Evolutionary conservation across 2,888 invertebrate genomes (phyloP), one percentile per base, ranked within the genome.

Genomic region (Pterostichus madidus): DNA sequence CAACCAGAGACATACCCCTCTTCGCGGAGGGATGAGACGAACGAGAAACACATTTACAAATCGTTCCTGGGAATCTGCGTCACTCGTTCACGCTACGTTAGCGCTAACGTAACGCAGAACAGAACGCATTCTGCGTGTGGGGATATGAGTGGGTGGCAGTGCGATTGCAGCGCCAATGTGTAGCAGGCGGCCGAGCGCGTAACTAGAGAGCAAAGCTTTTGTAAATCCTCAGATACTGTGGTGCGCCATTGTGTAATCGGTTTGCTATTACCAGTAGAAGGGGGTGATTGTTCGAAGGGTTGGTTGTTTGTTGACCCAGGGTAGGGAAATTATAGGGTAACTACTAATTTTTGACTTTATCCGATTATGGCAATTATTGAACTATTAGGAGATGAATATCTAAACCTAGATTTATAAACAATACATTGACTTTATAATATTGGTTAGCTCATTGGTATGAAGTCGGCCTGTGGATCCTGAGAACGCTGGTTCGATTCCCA

Each of bases 201-300:
- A 68, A 68, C 68, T 68, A 35, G 31, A 10, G 10, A 10, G 3
- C 15, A 39, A 68, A 68, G 68, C 68, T 44, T 39, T 15, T 68
- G 44, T 68, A 68, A 68, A 68, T 68, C 68, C 68, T 44, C 3
- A 13, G 68, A 68, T 68, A 39, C 24, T 11, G 13, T n/a, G 59
- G 59, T 59, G 0, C n/a, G 68, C 68, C 68, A 68, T 68, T 68
- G 68, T 68, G 68, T 68, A 68, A 39, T n/a, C 68, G 15, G n/a
- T 68, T 35, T 68, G 68, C 15, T 68, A 68, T 68, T 39, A 68
- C 39, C 17, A 15, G 39, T 59, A 11, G 24, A n/a, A 24, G 24
- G 24, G 24, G 53, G 53, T 8, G 53, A 53, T 15, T 53, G 53
- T 15, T 15, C 0, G 13, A 39, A 8, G 39, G 39, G 39, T 39